Evolutionary conservation across 2,113 vertebrate species (phyloP).

Genomic region (Rhineura floridana): DNA sequence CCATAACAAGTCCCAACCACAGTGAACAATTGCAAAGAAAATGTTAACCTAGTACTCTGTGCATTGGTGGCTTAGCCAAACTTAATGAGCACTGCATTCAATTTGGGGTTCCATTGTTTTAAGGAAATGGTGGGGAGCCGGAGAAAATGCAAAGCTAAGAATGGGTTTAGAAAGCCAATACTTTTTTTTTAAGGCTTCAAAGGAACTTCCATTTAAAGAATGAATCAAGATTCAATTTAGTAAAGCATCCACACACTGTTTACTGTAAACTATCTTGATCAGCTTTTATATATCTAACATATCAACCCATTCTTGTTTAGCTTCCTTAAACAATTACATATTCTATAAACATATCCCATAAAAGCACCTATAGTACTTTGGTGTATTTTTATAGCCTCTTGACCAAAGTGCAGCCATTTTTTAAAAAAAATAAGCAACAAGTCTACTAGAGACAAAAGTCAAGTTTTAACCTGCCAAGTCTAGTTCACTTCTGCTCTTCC

Average conservation of each 20-base stretch:
- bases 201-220: background rate
- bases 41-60: background rate
- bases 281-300: background rate
- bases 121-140: background rate
- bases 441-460: background rate
- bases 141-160: background rate
- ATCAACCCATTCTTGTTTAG: background rate
- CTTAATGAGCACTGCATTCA: background rate
- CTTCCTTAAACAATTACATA: background rate
- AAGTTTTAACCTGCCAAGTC: background rate
- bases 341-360: background rate
- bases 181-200: background rate
- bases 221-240: background rate
- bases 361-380: background rate
- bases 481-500: background rate
- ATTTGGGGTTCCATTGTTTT: background rate
- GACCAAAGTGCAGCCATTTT: background rate
- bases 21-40: background rate
- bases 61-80: background rate
- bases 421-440: too few relatives aligned
- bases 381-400: background rate
- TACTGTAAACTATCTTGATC: background rate
- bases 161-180: background rate
- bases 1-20: conserved; percentile 3
- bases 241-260: background rate